phyloP scores from a whole-genome alignment of 2,888 invertebrate genomes.

The Pachydiplax longipennis region DNA sequence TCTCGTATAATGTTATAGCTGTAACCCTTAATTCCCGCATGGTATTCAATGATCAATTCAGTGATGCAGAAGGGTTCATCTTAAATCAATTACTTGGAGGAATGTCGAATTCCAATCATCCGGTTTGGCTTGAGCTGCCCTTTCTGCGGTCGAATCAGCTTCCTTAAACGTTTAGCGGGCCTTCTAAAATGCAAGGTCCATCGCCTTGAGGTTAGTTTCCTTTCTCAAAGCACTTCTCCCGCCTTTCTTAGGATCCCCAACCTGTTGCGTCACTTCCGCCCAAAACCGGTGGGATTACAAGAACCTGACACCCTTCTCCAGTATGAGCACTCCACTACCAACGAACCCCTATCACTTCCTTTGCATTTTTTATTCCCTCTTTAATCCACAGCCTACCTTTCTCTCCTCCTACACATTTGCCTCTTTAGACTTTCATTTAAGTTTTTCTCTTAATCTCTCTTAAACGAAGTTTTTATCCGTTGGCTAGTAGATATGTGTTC shows the following conservation, averaged over 20 bases:
- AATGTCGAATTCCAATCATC: no score
- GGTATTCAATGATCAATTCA: no score
- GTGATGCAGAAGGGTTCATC: no score
- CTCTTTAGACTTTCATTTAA: background rate
- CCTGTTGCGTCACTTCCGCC: constrained; percentile 42
- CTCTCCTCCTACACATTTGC: background rate
- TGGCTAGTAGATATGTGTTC: background rate
- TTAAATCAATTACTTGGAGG: no score
- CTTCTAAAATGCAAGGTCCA: background rate
- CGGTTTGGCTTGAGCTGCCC: background rate
- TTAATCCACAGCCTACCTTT: background rate
- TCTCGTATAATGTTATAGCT: no score
- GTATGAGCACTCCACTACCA: background rate
- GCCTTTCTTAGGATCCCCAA: background rate
- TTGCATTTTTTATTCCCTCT: background rate
- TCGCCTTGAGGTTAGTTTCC: background rate
- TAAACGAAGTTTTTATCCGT: background rate
- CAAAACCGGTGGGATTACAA: constrained; percentile 34
- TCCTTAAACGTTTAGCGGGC: background rate
- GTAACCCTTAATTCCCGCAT: no score
- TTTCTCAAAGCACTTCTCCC: background rate
- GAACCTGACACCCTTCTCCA: constrained; percentile 23
- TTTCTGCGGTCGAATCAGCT: background rate
- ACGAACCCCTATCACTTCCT: background rate
- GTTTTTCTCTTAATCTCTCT: no score